Conservation (phyloP, 1,140 invertebrate genomes). For the Drosophila tani region DNA sequence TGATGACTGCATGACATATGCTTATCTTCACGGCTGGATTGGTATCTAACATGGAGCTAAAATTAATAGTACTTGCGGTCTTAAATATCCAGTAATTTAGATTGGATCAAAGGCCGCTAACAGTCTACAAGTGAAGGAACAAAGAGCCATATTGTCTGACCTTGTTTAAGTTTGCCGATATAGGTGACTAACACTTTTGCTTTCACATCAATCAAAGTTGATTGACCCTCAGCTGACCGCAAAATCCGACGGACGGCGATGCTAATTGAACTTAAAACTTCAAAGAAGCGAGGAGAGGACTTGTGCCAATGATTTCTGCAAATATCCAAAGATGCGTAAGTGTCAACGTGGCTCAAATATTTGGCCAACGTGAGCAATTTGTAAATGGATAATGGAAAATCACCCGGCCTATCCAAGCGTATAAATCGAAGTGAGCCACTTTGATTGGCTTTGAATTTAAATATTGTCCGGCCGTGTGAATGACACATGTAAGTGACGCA, state of each 20-base stretch:
- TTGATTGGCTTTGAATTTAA: constrained; percentile 32
- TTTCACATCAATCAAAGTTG: constrained; percentile 70
- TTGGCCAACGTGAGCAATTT: constrained; percentile 28
- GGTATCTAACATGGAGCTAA: neutral
- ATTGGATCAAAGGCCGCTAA: constrained; percentile 22
- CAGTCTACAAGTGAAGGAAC: constrained; percentile 13
- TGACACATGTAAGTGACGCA: constrained; percentile 71
- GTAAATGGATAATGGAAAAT: constrained; percentile 31
- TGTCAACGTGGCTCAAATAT: constrained; percentile 53
- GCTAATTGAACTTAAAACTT: constrained; percentile 71
- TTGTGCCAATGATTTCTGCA: constrained; percentile 61
- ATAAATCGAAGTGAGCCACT: constrained; percentile 27
- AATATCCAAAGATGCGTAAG: constrained; percentile 68
- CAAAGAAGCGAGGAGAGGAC: constrained; percentile 33
- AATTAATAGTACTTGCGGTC: constrained; percentile 3
- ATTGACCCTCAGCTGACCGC: constrained; percentile 69
- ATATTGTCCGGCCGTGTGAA: constrained; percentile 40
- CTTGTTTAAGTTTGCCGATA: constrained; percentile 27
- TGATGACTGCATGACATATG: constrained; percentile 15
- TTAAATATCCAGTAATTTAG: constrained; percentile 5
- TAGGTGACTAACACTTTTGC: constrained; percentile 59
- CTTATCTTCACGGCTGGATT: constrained; percentile 2
- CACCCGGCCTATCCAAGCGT: constrained; percentile 20
- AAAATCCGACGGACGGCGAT: constrained; percentile 45
- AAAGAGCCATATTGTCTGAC: constrained; percentile 20